These are phyloP conservation scores for Lucilia cuprina DNA, from an alignment of 1,140 invertebrate genomes.

Conservation along the genomic window DNA sequence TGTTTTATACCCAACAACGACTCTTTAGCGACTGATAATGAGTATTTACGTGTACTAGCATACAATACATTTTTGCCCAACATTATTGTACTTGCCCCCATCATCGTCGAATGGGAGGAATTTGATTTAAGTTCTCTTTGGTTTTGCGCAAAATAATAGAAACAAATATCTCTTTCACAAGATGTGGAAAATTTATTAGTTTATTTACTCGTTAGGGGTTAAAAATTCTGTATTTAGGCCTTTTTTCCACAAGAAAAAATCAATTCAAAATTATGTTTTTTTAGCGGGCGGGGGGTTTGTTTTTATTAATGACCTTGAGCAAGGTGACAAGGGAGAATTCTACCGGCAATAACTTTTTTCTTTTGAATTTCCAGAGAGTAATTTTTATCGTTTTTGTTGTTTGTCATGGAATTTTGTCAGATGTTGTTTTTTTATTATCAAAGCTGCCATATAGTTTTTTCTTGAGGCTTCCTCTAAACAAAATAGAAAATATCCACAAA, in stretches of 20 bases:
- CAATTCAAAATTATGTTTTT: neutral
- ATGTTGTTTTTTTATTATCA: neutral
- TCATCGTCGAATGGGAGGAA: neutral
- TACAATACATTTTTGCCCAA: conserved; percentile 14
- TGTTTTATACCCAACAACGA: conserved; percentile 29
- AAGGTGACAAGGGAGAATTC: conserved; percentile 49
- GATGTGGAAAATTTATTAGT: neutral
- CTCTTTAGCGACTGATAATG: conserved; percentile 30
- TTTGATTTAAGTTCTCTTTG: neutral
- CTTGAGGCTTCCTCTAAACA: too few species aligned
- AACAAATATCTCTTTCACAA: neutral
- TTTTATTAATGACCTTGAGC: conserved; percentile 51
- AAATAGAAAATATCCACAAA: too few species aligned
- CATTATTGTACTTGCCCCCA: neutral
- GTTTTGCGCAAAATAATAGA: neutral
- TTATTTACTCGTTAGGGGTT: neutral
- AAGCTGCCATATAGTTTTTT: too few species aligned
- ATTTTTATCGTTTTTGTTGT: neutral
- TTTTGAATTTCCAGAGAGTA: conserved; percentile 1
- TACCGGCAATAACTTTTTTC: conserved; percentile 1
- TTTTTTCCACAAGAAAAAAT: neutral
- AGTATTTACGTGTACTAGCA: conserved; percentile 22
- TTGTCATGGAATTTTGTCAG: neutral
- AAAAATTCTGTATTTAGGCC: conserved; percentile 9
- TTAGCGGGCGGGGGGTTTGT: neutral